Percentiles rank a stretch among this genome's conserved stretches.
Conservation (phyloP, 2,888 invertebrate genomes). For the Diaphora mendica region DNA sequence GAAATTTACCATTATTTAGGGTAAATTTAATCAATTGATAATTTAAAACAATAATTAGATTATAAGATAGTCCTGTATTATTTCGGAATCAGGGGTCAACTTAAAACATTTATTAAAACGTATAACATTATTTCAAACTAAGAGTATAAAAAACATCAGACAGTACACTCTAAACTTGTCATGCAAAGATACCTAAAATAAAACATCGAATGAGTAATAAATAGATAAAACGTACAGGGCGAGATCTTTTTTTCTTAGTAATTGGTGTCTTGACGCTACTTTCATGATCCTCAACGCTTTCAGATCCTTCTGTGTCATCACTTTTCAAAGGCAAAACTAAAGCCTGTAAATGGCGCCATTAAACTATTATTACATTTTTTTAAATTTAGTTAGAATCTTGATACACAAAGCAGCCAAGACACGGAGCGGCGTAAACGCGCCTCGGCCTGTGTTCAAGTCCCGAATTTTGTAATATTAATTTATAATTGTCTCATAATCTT, state of each 20-base stretch:
- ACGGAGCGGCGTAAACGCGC: too few species aligned
- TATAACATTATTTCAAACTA: too few species aligned
- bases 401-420: too few species aligned
- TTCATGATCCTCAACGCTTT: not conserved
- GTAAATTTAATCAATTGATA: not conserved
- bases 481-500: too few species aligned
- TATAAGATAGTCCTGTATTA: too few species aligned
- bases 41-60: not conserved
- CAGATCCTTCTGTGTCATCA: not conserved
- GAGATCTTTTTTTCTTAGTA: not conserved
- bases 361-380: not conserved
- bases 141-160: not conserved
- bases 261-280: not conserved
- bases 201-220: not conserved
- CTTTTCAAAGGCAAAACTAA: not conserved
- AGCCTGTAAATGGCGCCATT: not conserved
- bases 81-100: not conserved
- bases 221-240: not conserved
- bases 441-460: too few species aligned
- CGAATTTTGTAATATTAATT: too few species aligned
- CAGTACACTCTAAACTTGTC: not conserved
- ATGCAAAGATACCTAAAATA: not conserved
- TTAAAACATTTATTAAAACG: not conserved
- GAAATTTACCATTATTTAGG: not conserved
- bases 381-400: not conserved